phyloP scores from a whole-genome alignment of 53 echinoderm and acorn worm genomes.

The Temnopleurus reevesii region DNA sequence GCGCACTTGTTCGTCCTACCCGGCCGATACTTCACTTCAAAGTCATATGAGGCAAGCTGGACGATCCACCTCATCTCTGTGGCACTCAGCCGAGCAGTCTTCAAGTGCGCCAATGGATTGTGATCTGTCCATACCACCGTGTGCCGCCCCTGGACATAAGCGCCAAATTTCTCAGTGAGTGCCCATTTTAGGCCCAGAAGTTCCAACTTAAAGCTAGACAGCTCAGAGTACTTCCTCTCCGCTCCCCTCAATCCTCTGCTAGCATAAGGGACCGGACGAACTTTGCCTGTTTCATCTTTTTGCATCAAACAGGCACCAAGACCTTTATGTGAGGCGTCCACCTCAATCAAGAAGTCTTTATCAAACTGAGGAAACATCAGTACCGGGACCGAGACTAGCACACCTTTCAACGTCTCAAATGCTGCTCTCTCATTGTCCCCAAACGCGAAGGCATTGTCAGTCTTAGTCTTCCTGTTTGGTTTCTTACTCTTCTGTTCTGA shows the following conservation, averaged over 20 bases:
- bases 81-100: slow-evolving; percentile 45
- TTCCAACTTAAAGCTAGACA: slow-evolving; percentile 60
- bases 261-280: slow-evolving; percentile 55
- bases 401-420: not conserved
- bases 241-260: slow-evolving; percentile 45
- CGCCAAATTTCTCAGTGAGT: slow-evolving; percentile 50
- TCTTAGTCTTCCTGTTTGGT: not conserved
- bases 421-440: not conserved
- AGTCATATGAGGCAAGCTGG: slow-evolving; percentile 56
- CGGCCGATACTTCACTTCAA: slow-evolving; percentile 33
- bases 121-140: slow-evolving; percentile 49
- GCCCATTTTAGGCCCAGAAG: slow-evolving; percentile 57
- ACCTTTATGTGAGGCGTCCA: slow-evolving; percentile 51
- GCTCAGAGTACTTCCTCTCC: slow-evolving; percentile 46
- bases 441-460: not conserved
- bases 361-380: slow-evolving; percentile 45
- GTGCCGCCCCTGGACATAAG: slow-evolving; percentile 29
- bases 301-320: slow-evolving; percentile 56
- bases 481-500: not conserved
- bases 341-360: slow-evolving; percentile 49
- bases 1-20: slow-evolving; percentile 43
- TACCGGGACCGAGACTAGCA: not conserved
- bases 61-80: slow-evolving; percentile 48
- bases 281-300: slow-evolving; percentile 31
- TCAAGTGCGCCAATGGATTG: slow-evolving; percentile 52